Evolutionary conservation across 2,888 invertebrate species (phyloP), one percentile per base, ranked within the genome.

Genomic region (Druceiella hillmani): DNA sequence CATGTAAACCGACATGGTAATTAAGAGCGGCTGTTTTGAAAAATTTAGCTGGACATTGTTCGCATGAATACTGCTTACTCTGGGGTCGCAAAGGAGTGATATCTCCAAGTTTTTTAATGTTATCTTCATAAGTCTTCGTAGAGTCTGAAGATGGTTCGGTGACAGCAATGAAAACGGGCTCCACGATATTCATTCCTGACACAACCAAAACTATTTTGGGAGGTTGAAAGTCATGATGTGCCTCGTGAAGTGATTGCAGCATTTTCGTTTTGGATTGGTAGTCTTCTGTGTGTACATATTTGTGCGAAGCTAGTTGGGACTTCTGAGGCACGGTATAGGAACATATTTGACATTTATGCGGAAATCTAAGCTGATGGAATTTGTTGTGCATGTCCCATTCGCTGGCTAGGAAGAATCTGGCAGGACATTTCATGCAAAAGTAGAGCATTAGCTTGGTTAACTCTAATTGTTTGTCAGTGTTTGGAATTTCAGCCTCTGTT

Each of bases 381-480:
- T 80, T 75, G 44, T 78, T 64, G 54, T 92, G 91, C 41, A 80
- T 78, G 38, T 75, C 73, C 37, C 86, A 66, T 58, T 91, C 90
- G 51, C 76, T 77, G 46, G 81, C 81, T 48, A 79, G 80, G 43
- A 88, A 78, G 63, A 82, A 92, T 55, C 90, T 76, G 0, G 90
- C 87, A 2, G 91, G 91, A 58, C 91, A 92, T 50, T 83, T 79
- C 41, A 77, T 74, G 58, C 91, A 92, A 55, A 86, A 88, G 53
- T 80, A 80, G 37, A n/a, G n/a, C n/a, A n/a, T n/a, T n/a, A n/a
- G n/a, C n/a, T n/a, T n/a, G n/a, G n/a, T n/a, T n/a, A n/a, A n/a
- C n/a, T n/a, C n/a, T n/a, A 88, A 58, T 4, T 71, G 50, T 37
- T 61, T 62, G 22, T 61, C 59, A 13, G 48, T 47, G 15, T 16